Evolutionary conservation across 2,113 vertebrate species (phyloP), one percentile per base, ranked within the genome.

Genomic region (Xiphophorus maculatus): DNA sequence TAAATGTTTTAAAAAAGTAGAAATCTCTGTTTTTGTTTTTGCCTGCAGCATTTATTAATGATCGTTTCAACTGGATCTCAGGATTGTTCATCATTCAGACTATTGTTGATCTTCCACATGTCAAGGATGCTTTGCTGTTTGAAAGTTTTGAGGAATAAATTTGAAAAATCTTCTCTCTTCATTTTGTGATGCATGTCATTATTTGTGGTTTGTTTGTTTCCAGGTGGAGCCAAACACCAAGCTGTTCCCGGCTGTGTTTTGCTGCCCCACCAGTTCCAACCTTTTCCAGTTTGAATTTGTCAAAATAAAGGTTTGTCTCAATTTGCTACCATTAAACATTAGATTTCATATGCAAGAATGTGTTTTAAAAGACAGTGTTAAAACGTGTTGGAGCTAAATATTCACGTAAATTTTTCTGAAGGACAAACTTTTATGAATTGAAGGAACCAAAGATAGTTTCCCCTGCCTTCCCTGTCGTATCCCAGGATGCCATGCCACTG

Each of bases 171-270:
- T 58, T 25, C 17, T 58, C 22, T 28, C 74, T 28, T 19, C 1
- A 22, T 32, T 44, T 44, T n/a, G 22, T 44, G 29, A 1, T 9
- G 12, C 15, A 69, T 51, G 29, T 64, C 8, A 1, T 12, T 62
- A 51, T 63, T 15, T 30, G 7, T 25, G 1, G 48, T 69, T 42
- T 83, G 6, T 66, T 61, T 71, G 12, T 79, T 84, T 87, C 66
- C 79, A 99, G 98, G 96, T 99, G 93, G 98, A 99, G 87, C 96
- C 98, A 83, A 96, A 96, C 78, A 97, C 96, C 22, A 99, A 97
- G 85, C 93, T 99, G 72, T 99, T 99, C 83, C 97, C 98, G 72
- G 97, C 98, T 15, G 94, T 97, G 67, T 99, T 99, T 92, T 90
- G 96, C 48, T 94, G 90, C 40, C 97, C 98, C 32, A 99, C 97